Evolutionary conservation across 2,888 invertebrate species (phyloP), one percentile per base, ranked within the genome.

Genomic region (Drosophila peninsularis): DNA sequence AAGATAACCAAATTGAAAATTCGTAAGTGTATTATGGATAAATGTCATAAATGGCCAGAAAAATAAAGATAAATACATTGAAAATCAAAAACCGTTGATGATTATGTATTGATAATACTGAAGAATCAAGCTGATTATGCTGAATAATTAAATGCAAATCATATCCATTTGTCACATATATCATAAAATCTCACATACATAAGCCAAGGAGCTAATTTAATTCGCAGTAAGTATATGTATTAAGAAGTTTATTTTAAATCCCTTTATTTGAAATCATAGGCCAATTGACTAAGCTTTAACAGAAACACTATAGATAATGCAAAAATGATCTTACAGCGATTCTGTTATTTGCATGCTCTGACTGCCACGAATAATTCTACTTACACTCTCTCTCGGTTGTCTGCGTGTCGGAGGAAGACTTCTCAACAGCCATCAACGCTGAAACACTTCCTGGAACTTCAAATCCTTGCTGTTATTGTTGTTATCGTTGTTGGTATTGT

Each of bases 401-500:
- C 60, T 63, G 60, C 32, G 30, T 58, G 52, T 52, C 45, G 58
- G 41, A 53, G 62, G 45, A 65, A 54, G 62, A 60, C 54, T 63
- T 39, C 65, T 73, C 65, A 82, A 73, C 67, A 58, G 62, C 61
- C 82, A 81, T 82, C 84, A 71, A 58, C 76, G 66, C 66, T 61
- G 67, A 75, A 75, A 75, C 72, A 66, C 64, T 75, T 75, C 71
- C 78, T 71, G 71, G 54, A 62, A 67, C 66, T 62, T 57, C 67
- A 74, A 76, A 60, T 66, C 61, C 41, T 62, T 62, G 21, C 13
- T 42, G 41, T 42, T 42, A 21, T 21, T 42, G 19, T 42, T 17
- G 30, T 49, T 50, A 24, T 50, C 30, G 44, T 56, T 62, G 47
- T 55, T 66, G 64, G 30, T 27, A 58, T 49, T 68, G 75, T 66